These are phyloP conservation scores for Cataglyphis albicans DNA, from an alignment of 2,888 invertebrate genomes.

Conservation along the genomic window DNA sequence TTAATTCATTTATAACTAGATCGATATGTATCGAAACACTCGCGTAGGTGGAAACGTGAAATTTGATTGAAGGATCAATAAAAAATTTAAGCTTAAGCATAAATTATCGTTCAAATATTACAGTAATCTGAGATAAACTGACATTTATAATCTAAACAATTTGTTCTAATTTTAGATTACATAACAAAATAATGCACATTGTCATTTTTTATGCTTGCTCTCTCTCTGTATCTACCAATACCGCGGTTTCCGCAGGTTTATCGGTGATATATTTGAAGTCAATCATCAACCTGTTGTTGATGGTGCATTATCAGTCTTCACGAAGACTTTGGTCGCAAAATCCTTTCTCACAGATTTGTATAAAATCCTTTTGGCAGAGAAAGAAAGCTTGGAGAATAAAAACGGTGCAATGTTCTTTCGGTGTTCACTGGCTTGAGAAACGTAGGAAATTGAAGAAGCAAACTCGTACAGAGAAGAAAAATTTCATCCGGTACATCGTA, in stretches of 20 bases:
- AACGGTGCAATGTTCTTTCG: constrained; percentile 66
- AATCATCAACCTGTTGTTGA: constrained; percentile 32
- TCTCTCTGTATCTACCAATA: not conserved
- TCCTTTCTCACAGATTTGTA: not conserved
- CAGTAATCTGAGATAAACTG: constrained; percentile 48
- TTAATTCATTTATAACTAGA: constrained; percentile 71
- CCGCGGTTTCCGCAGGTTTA: not conserved
- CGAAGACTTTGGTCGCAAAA: not conserved
- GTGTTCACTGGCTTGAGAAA: constrained; percentile 71
- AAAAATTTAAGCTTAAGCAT: constrained; percentile 68
- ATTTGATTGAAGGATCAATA: constrained; percentile 44
- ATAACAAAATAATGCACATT: not conserved
- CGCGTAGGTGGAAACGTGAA: constrained; percentile 53
- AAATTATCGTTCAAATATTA: constrained; percentile 73
- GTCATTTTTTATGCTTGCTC: not conserved
- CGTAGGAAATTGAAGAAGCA: constrained; percentile 78
- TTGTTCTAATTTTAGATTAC: not conserved
- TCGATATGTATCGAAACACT: constrained; percentile 51
- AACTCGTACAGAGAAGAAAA: constrained; percentile 48
- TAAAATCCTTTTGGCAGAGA: constrained; percentile 37
- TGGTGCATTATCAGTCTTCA: constrained; percentile 37
- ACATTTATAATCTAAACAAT: not conserved
- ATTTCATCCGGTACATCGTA: constrained; percentile 54
- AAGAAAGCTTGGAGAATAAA: constrained; percentile 43
- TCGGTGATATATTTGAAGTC: constrained; percentile 33